phyloP scores from a whole-genome alignment of 1,140 invertebrate genomes.

The Drosophila simulans region DNA sequence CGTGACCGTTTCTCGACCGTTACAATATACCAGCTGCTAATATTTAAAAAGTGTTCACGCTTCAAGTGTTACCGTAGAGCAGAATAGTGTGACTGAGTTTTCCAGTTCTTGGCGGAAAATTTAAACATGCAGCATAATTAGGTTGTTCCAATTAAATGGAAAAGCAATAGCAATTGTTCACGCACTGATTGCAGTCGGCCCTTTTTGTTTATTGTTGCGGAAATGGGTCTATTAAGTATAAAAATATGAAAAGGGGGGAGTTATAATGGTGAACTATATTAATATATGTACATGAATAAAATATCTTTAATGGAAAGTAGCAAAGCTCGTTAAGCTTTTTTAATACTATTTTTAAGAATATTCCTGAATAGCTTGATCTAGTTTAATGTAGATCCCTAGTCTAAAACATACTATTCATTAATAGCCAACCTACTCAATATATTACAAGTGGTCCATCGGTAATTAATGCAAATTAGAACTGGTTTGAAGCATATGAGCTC shows the following conservation, averaged over 20 bases:
- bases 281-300: too few species aligned
- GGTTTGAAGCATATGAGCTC: too few species aligned
- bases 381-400: too few species aligned
- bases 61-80: constrained; percentile 5
- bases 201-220: neutral
- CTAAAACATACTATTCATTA: too few species aligned
- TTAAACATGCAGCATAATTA: neutral
- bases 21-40: neutral
- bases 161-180: neutral
- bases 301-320: too few species aligned
- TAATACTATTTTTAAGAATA: too few species aligned
- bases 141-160: neutral
- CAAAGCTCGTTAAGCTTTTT: too few species aligned
- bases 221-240: too few species aligned
- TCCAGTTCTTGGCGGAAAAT: neutral
- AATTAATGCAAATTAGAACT: too few species aligned
- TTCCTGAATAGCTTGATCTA: too few species aligned
- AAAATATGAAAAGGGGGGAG: neutral
- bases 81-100: neutral
- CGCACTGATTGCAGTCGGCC: neutral
- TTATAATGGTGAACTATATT: neutral
- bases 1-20: constrained; percentile 1
- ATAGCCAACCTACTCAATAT: too few species aligned
- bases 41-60: neutral
- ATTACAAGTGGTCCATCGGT: too few species aligned